phyloP scores from a whole-genome alignment of 37 sponge, comb jelly and placozoan species.

The Mnemiopsis leidyi region DNA sequence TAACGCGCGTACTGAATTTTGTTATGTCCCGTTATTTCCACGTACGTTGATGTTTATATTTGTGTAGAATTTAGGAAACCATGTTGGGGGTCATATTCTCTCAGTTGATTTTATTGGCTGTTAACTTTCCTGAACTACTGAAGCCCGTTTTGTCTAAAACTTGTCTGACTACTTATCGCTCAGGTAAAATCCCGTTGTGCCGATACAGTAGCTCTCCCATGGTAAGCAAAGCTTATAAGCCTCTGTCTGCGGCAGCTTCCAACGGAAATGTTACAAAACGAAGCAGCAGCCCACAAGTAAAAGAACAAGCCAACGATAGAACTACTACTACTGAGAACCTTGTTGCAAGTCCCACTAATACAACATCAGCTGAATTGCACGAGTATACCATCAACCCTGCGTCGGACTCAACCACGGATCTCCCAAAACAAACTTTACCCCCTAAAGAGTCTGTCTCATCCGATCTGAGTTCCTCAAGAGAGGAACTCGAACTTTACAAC shows the following conservation, averaged over 20 bases:
- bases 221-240: not conserved
- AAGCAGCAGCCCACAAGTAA: not conserved
- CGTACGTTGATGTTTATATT: not conserved
- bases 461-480: not conserved
- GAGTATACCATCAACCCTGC: not conserved
- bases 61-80: not conserved
- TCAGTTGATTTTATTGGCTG: no score
- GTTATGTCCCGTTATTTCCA: not conserved
- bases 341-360: not conserved
- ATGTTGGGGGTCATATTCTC: no score
- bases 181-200: not conserved
- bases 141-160: no score
- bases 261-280: not conserved
- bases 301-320: no score
- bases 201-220: constrained; percentile 42
- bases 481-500: not conserved
- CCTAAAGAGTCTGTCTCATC: not conserved
- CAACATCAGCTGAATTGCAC: not conserved
- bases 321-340: not conserved
- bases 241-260: not conserved
- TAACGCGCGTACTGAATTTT: not conserved
- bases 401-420: not conserved
- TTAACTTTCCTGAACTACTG: no score
- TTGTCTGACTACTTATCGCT: not conserved
- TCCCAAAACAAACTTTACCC: no score